Conservation (phyloP, 2,888 invertebrate species). For the Eretmocerus hayati region DNA sequence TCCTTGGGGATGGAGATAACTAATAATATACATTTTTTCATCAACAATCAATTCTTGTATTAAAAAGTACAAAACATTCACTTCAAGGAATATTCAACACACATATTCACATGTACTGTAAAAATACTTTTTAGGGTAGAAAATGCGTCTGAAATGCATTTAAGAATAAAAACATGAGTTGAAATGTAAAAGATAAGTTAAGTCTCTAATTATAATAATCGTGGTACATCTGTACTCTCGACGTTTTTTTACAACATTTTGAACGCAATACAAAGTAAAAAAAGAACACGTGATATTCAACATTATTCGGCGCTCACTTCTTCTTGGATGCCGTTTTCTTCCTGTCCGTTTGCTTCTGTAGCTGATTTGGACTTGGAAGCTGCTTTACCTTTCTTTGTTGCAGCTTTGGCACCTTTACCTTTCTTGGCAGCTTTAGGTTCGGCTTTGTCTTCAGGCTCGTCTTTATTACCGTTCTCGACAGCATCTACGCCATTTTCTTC, state of each 20-base stretch:
- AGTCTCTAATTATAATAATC: no score
- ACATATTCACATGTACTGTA: no score
- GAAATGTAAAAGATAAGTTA: no score
- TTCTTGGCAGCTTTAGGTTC: conserved; percentile 10
- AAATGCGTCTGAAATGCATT: no score
- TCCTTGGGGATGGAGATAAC: no score
- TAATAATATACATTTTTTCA: no score
- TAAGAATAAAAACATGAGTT: no score
- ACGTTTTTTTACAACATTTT: conserved; percentile 11
- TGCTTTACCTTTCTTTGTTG: conserved; percentile 19
- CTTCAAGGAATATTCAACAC: no score
- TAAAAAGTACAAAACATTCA: no score
- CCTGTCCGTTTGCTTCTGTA: conserved; percentile 11
- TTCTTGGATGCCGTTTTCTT: conserved; percentile 15
- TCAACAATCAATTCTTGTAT: no score
- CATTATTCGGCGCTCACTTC: conserved; percentile 8
- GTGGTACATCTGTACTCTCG: no score
- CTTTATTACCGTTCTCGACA: conserved; percentile 13
- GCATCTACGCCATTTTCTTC: conserved; percentile 19
- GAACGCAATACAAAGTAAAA: conserved; percentile 21
- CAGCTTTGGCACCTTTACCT: conserved; percentile 14
- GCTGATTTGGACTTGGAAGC: conserved; percentile 11
- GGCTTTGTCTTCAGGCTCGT: conserved; percentile 6
- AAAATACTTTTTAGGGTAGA: no score
- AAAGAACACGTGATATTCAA: conserved; percentile 11